phyloP scores from a whole-genome alignment of 2,113 vertebrate genomes.

The Mastomys natalensis region DNA sequence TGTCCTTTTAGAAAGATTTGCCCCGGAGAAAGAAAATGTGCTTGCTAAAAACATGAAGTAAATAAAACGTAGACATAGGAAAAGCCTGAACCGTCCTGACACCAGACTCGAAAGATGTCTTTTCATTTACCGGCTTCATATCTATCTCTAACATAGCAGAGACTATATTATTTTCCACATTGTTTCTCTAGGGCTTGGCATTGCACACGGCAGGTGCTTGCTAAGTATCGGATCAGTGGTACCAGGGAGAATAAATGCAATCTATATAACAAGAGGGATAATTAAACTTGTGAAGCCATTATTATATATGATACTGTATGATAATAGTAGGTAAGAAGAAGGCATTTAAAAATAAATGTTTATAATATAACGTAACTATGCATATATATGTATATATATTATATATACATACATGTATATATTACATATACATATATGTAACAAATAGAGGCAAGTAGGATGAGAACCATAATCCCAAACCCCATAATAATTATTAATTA shows the following conservation, averaged over 20 bases:
- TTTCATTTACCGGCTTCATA: background rate
- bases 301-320: background rate
- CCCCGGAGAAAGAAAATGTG: background rate
- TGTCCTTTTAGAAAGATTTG: background rate
- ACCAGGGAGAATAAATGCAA: background rate
- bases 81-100: background rate
- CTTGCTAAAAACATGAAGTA: background rate
- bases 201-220: background rate
- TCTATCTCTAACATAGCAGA: background rate
- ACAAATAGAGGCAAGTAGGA: background rate
- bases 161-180: background rate
- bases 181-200: background rate
- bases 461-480: background rate
- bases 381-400: background rate
- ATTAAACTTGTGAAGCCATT: background rate
- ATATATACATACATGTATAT: too few relatives aligned
- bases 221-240: background rate
- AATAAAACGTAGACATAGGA: background rate
- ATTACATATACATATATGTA: background rate
- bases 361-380: background rate
- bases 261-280: background rate
- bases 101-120: background rate
- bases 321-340: background rate
- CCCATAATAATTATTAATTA: background rate
- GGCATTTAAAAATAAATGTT: constrained; percentile 3